Conservation (phyloP, 2,797 vertebrate species). For the Momotus momota region DNA sequence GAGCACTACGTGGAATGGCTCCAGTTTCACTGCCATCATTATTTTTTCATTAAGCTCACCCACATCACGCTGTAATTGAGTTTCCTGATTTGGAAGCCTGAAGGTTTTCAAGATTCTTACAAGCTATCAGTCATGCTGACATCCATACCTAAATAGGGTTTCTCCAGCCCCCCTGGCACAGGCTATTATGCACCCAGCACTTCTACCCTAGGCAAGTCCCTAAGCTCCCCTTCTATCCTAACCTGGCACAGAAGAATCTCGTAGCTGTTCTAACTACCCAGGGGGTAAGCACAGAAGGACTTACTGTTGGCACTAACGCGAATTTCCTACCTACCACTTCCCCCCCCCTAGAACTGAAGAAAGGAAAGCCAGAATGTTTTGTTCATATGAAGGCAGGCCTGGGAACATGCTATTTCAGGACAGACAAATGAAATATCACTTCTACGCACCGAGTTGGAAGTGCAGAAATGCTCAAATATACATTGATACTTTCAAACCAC, state of each 20-base stretch:
- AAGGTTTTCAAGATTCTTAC: conserved; percentile 12
- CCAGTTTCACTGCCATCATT: neutral
- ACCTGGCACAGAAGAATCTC: neutral
- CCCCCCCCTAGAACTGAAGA: neutral
- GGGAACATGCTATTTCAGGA: neutral
- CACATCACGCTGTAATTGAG: neutral
- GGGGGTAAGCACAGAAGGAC: neutral
- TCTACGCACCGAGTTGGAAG: neutral
- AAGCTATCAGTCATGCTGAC: neutral
- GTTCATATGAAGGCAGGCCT: neutral
- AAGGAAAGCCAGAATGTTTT: neutral
- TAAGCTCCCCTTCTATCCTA: neutral
- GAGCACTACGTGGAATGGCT: neutral
- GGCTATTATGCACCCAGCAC: neutral
- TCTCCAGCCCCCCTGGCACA: neutral
- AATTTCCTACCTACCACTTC: neutral
- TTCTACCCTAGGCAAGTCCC: neutral
- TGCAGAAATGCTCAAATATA: neutral
- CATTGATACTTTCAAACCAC: neutral
- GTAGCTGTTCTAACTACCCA: neutral
- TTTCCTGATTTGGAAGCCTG: conserved; percentile 17
- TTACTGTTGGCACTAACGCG: neutral
- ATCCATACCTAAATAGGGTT: neutral
- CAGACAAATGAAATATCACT: neutral
- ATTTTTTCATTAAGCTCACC: conserved; percentile 14